These are phyloP conservation scores for Gnathonemus longibarbis DNA, from an alignment of 2,113 vertebrate species.

Conservation along the genomic window DNA sequence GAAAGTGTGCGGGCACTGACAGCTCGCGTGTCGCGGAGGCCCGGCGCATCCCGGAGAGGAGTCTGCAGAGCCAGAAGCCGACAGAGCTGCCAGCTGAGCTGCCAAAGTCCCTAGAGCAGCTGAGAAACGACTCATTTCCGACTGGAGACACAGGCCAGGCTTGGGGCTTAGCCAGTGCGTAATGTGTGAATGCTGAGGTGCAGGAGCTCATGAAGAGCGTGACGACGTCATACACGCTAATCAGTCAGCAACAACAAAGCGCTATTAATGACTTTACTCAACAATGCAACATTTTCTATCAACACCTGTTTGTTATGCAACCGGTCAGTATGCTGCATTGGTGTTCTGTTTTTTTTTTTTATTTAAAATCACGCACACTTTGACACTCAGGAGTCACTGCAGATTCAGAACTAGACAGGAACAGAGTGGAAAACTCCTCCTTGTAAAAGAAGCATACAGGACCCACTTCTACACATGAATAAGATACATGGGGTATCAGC, in stretches of 20 bases:
- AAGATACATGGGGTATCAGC: not conserved
- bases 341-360: too few relatives aligned
- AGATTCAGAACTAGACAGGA: not conserved
- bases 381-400: not conserved
- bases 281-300: not conserved
- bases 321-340: not conserved
- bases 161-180: not conserved
- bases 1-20: not conserved
- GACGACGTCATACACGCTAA: not conserved
- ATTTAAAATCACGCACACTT: too few relatives aligned
- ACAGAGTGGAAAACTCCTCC: not conserved
- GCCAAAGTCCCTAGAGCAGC: not conserved
- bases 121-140: not conserved
- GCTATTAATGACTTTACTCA: not conserved
- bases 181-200: not conserved
- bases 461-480: not conserved
- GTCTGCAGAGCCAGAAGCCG: not conserved
- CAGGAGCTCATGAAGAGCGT: not conserved
- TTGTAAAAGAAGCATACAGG: not conserved
- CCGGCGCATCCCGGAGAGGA: not conserved
- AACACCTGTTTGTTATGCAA: not conserved
- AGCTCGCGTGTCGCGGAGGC: not conserved
- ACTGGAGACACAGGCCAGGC: not conserved
- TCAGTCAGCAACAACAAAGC: not conserved
- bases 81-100: not conserved